These are phyloP conservation scores for Nycteola revayana DNA, from an alignment of 2,888 invertebrate genomes.

Conservation along the genomic window DNA sequence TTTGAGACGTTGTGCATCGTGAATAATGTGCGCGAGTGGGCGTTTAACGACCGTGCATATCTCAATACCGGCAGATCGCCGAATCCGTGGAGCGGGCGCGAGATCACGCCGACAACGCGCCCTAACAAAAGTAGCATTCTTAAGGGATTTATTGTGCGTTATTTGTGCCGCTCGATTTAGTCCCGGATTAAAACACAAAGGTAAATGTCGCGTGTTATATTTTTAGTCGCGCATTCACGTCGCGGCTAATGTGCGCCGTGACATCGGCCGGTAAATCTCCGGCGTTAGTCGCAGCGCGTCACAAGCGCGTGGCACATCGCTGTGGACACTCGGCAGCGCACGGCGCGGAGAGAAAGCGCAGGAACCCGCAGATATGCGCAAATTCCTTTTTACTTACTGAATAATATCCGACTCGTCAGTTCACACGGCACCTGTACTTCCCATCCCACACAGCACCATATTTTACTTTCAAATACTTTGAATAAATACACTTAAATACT, in stretches of 20 bases:
- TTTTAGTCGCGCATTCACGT: conserved; percentile 44
- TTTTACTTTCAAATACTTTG: no score
- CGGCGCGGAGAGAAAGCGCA: no score
- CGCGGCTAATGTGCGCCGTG: conserved; percentile 40
- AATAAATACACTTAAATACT: no score
- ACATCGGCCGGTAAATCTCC: conserved; percentile 33
- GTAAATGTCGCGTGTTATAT: conserved; percentile 59
- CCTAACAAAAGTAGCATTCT: conserved; percentile 50
- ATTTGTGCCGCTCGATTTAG: conserved; percentile 50
- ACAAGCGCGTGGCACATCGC: no score
- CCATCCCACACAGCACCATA: no score
- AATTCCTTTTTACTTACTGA: no score
- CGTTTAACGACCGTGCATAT: conserved; percentile 36
- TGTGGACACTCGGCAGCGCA: no score
- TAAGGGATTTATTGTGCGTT: conserved; percentile 52
- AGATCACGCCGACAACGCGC: conserved; percentile 38
- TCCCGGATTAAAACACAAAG: conserved; percentile 55
- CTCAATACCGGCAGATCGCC: conserved; percentile 36
- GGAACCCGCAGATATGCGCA: no score
- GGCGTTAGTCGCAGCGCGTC: conserved; percentile 19
- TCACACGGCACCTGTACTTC: no score
- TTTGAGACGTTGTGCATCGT: conserved; percentile 12
- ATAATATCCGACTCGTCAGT: no score
- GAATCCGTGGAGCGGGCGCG: conserved; percentile 47
- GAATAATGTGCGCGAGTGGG: conserved; percentile 36